Evolutionary conservation across 2,113 vertebrate genomes (phyloP).

Genomic region (Mesoclemmys tuberculata): DNA sequence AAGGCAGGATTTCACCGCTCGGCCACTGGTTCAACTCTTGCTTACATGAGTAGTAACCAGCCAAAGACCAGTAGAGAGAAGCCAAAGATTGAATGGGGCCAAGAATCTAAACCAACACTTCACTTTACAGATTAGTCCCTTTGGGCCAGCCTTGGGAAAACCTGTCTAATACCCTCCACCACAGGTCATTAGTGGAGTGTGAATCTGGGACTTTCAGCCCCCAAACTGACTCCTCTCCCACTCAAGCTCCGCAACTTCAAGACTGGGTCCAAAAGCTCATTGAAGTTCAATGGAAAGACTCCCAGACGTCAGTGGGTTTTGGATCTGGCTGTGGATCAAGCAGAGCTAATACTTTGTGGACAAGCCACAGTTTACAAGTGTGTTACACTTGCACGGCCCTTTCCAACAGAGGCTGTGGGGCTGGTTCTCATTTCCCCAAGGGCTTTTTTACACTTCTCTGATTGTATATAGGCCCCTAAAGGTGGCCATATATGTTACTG

Average conservation of each 20-base stretch:
- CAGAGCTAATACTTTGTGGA: background rate
- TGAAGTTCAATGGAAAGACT: background rate
- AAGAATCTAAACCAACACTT: background rate
- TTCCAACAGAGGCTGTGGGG: background rate
- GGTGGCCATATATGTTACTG: background rate
- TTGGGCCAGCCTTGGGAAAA: background rate
- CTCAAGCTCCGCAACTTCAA: background rate
- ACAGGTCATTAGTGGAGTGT: too few species aligned
- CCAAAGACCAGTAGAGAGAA: accelerated
- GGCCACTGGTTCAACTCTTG: background rate
- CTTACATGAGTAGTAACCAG: too few species aligned
- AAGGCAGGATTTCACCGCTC: background rate
- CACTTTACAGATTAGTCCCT: background rate
- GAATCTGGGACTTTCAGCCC: background rate
- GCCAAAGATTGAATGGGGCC: background rate
- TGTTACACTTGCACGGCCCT: background rate
- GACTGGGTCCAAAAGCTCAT: background rate
- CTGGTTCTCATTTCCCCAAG: background rate
- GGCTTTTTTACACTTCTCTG: background rate
- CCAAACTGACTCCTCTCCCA: background rate
- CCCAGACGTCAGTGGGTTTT: accelerated
- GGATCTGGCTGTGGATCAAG: background rate
- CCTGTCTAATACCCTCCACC: background rate
- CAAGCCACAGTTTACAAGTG: background rate
- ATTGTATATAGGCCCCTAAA: background rate